Conservation (phyloP, 1,140 invertebrate genomes). For the Monochamus saltuarius region DNA sequence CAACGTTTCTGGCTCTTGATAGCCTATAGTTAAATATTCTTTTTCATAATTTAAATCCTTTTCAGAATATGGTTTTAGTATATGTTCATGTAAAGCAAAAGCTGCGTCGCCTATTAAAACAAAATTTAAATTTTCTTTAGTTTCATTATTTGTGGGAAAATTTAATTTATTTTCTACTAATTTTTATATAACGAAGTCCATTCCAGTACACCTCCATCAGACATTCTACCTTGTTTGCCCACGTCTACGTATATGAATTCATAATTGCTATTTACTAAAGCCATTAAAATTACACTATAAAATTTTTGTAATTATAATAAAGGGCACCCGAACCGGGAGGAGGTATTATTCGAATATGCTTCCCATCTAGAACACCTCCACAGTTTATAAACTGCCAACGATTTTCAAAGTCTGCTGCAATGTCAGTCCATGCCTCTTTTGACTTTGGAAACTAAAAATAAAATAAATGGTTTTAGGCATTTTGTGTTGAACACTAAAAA, state of each 20-base stretch:
- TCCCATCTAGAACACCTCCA: too few relatives aligned
- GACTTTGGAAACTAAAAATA: conserved; percentile 13
- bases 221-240: conserved; percentile 50
- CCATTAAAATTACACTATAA: conserved; percentile 49
- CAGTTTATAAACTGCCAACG: conserved; percentile 14
- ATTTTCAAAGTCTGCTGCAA: conserved; percentile 15
- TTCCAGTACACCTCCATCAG: conserved; percentile 48
- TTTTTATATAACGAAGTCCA: conserved; percentile 5
- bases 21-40: too few relatives aligned
- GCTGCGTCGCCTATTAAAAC: not conserved
- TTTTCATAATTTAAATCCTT: too few relatives aligned
- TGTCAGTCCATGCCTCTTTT: conserved; percentile 14
- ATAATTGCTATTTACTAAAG: conserved; percentile 55
- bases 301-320: conserved; percentile 53
- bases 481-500: too few relatives aligned
- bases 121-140: conserved; percentile 14
- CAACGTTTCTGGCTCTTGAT: too few relatives aligned
- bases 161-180: conserved; percentile 7
- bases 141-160: not conserved
- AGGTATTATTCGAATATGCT: conserved; percentile 17
- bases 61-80: conserved; percentile 17
- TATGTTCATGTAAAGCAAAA: conserved; percentile 5
- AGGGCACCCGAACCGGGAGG: conserved; percentile 49
- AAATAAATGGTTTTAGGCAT: too few relatives aligned
- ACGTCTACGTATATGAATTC: conserved; percentile 53